Evolutionary conservation across 2,888 invertebrate species (phyloP).

Genomic region (Dynastes tityus): DNA sequence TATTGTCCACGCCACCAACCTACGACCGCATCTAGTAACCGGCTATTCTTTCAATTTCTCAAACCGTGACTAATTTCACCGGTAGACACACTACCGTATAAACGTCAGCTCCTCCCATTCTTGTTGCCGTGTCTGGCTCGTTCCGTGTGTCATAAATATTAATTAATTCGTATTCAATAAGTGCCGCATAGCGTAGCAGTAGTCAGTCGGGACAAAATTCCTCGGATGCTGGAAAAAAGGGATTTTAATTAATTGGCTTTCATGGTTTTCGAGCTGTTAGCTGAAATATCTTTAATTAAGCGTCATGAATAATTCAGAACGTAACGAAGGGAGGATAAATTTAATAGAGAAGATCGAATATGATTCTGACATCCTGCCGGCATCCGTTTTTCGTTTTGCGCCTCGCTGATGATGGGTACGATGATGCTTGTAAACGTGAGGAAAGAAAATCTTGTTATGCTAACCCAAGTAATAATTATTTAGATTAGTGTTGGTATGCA

Average conservation of each 20-base stretch:
- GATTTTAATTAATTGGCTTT: constrained; percentile 36
- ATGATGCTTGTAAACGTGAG: constrained; percentile 7
- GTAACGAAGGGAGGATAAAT: constrained; percentile 12
- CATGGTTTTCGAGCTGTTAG: constrained; percentile 31
- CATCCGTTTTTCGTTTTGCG: neutral
- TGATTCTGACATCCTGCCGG: constrained; percentile 3
- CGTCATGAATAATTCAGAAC: constrained; percentile 29
- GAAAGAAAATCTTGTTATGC: constrained; percentile 1
- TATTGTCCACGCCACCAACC: neutral
- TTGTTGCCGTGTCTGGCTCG: neutral
- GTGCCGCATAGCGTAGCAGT: constrained; percentile 21
- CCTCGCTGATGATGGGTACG: constrained; percentile 4
- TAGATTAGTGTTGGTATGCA: constrained; percentile 1
- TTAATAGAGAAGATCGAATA: constrained; percentile 26
- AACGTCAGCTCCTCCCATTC: constrained; percentile 25
- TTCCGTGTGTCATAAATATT: constrained; percentile 28
- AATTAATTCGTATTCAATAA: constrained; percentile 39
- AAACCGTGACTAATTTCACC: constrained; percentile 27
- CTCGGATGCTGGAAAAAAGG: constrained; percentile 30
- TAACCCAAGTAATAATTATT: neutral
- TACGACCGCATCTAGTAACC: neutral
- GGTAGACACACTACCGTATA: constrained; percentile 32
- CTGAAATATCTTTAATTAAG: constrained; percentile 38
- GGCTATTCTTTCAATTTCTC: constrained; percentile 17
- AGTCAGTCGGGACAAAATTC: constrained; percentile 23